These are phyloP conservation scores for Aethina tumida DNA, from an alignment of 1,140 invertebrate species.

Conservation along the genomic window DNA sequence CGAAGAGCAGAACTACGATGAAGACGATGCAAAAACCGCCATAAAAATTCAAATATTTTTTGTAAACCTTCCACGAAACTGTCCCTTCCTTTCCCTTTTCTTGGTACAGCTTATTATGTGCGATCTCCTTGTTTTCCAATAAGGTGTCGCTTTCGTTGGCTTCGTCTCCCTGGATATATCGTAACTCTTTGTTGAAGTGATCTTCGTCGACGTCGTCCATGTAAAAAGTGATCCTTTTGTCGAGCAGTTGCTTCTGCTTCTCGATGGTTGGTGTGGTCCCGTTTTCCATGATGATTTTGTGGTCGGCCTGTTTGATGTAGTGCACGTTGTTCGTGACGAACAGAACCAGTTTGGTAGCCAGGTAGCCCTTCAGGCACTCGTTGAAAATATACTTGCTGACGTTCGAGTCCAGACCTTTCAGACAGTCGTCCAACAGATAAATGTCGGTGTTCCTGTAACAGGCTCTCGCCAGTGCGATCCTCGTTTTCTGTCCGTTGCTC, in stretches of 20 bases:
- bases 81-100: slow-evolving; percentile 36
- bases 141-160: slow-evolving; percentile 12
- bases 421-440: slow-evolving; percentile 75
- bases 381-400: slow-evolving; percentile 60
- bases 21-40: slow-evolving; percentile 41
- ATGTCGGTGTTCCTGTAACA: slow-evolving; percentile 69
- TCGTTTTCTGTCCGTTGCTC: slow-evolving; percentile 83
- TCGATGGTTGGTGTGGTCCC: slow-evolving; percentile 11
- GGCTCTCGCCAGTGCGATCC: slow-evolving; percentile 75
- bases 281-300: slow-evolving; percentile 16
- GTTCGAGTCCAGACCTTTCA: slow-evolving; percentile 66
- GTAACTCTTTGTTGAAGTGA: slow-evolving; percentile 1
- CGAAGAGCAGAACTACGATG: slow-evolving; percentile 41
- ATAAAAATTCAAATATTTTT: slow-evolving; percentile 49
- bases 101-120: too few relatives aligned
- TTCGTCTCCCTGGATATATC: slow-evolving; percentile 9
- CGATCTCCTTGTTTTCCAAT: too few relatives aligned
- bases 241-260: slow-evolving; percentile 5
- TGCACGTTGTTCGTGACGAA: slow-evolving; percentile 79
- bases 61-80: slow-evolving; percentile 47
- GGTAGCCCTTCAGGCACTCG: slow-evolving; percentile 55
- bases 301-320: slow-evolving; percentile 48
- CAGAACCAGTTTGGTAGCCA: slow-evolving; percentile 62
- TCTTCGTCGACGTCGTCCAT: slow-evolving; percentile 2
- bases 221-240: too few relatives aligned